Evolutionary conservation across 2,797 vertebrate genomes (phyloP).

Genomic region (Crenuchus spilurus): DNA sequence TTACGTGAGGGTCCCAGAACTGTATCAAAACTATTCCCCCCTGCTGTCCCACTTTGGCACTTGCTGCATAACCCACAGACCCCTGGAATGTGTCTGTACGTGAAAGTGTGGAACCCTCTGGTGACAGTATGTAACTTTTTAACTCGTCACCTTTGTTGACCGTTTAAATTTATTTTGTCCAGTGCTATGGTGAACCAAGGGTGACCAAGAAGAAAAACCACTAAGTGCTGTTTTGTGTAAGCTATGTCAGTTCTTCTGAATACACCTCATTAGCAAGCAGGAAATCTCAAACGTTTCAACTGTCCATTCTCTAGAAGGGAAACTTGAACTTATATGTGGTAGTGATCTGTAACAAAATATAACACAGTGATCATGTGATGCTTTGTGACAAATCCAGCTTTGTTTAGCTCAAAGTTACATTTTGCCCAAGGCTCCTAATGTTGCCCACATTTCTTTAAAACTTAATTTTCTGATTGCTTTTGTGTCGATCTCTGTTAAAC

Average conservation of each 20-base stretch:
- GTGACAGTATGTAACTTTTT: constrained; percentile 45
- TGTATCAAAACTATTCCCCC: neutral
- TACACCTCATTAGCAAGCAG: constrained; percentile 50
- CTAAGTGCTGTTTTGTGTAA: constrained; percentile 71
- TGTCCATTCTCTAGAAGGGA: constrained; percentile 4
- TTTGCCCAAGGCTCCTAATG: neutral
- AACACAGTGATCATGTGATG: constrained; percentile 20
- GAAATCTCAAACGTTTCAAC: constrained; percentile 8
- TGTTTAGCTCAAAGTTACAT: constrained; percentile 27
- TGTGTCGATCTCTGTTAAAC: constrained; percentile 19
- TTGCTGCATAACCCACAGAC: constrained; percentile 61
- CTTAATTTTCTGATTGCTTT: constrained; percentile 24
- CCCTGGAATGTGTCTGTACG: constrained; percentile 62
- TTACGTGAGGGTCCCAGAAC: constrained; percentile 71
- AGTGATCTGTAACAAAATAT: constrained; percentile 40
- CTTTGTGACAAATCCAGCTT: constrained; percentile 36
- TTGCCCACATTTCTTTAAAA: constrained; percentile 25
- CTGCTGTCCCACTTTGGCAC: constrained; percentile 55
- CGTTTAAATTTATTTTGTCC: constrained; percentile 57
- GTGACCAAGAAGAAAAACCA: constrained; percentile 70
- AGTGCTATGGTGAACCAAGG: constrained; percentile 52
- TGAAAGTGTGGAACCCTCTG: constrained; percentile 64
- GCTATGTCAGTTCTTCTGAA: constrained; percentile 60
- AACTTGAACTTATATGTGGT: constrained; percentile 7
- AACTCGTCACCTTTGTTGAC: constrained; percentile 63